These are phyloP conservation scores for Cichladusa arquata DNA, from an alignment of 2,113 vertebrate genomes.

Conservation along the genomic window DNA sequence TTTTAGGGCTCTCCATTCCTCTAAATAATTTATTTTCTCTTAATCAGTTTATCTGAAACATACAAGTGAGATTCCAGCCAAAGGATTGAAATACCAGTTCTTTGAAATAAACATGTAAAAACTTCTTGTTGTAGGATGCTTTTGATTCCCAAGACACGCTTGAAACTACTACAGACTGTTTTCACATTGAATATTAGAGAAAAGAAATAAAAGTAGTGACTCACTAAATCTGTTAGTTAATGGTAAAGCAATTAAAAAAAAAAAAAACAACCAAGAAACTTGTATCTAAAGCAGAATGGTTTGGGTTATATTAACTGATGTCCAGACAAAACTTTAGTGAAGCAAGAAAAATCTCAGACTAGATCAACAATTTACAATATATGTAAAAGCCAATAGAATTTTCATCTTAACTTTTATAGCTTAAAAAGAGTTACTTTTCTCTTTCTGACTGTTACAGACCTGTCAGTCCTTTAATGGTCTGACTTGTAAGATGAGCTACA, in stretches of 20 bases:
- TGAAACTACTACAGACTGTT: neutral
- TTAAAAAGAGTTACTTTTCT: neutral
- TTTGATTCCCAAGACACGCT: neutral
- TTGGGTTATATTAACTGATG: neutral
- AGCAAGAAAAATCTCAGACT: neutral
- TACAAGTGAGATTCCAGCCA: neutral
- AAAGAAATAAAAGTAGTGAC: neutral
- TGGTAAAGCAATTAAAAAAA: neutral
- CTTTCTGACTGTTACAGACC: neutral
- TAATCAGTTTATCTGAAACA: neutral
- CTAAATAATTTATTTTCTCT: neutral
- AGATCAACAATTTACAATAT: neutral
- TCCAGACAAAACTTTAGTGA: neutral
- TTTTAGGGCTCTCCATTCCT: neutral
- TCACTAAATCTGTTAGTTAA: neutral
- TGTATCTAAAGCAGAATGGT: neutral
- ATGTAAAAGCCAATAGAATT: neutral
- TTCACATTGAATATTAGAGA: neutral
- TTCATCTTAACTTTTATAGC: neutral
- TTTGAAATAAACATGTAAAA: neutral
- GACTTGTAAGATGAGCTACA: neutral
- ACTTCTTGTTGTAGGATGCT: neutral
- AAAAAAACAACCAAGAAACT: neutral
- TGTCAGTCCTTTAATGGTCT: neutral
- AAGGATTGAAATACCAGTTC: neutral